Percentiles rank a stretch among this genome's conserved stretches.
phyloP scores from a whole-genome alignment of 2,113 vertebrate genomes.

The Lates calcarifer region DNA sequence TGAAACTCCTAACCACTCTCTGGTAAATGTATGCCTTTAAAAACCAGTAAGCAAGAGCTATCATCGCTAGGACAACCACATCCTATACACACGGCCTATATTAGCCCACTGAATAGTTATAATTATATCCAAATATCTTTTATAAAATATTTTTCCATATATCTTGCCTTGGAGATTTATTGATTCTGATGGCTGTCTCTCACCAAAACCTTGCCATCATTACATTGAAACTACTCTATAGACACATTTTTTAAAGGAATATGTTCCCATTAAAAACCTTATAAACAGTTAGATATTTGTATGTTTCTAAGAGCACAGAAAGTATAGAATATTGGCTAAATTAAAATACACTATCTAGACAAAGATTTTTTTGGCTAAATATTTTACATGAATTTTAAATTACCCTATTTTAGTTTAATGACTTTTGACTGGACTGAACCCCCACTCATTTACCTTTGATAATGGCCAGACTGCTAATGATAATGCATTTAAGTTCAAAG shows the following conservation, averaged over 20 bases:
- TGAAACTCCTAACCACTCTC: slow-evolving; percentile 55
- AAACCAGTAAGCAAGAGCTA: slow-evolving; percentile 50
- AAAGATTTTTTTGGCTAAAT: neutral
- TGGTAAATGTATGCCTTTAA: slow-evolving; percentile 65
- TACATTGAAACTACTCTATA: neutral
- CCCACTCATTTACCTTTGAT: slow-evolving; percentile 24
- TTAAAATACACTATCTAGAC: neutral
- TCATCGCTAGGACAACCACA: slow-evolving; percentile 46
- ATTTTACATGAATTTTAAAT: neutral
- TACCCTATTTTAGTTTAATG: neutral
- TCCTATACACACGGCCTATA: slow-evolving; percentile 32
- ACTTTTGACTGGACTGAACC: neutral
- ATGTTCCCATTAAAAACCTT: neutral
- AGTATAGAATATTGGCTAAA: neutral
- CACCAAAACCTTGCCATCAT: neutral
- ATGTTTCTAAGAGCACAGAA: too few species aligned
- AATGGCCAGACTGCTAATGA: neutral
- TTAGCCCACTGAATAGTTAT: slow-evolving; percentile 11
- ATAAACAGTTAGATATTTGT: too few species aligned
- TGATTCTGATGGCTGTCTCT: neutral
- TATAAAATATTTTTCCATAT: neutral
- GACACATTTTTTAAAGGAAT: neutral
- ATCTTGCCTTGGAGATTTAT: neutral
- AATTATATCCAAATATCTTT: neutral
- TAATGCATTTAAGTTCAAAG: slow-evolving; percentile 24